phyloP scores from a whole-genome alignment of 2,888 invertebrate genomes.

The Anthophora plumipes region DNA sequence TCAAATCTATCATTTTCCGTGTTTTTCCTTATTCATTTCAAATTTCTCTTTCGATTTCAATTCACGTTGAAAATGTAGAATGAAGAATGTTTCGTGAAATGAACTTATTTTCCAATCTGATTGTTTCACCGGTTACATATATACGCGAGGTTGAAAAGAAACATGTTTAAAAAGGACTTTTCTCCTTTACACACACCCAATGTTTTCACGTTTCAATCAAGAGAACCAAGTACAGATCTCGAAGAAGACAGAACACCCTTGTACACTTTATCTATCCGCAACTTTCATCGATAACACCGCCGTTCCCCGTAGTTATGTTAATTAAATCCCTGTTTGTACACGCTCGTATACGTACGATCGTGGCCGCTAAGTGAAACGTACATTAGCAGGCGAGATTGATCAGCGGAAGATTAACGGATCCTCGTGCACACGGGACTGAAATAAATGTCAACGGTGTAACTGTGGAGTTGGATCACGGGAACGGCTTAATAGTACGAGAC shows the following conservation, averaged over 20 bases:
- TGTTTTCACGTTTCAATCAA: no score
- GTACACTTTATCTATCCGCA: background rate
- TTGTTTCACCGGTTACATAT: no score
- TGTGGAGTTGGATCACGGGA: constrained; percentile 8
- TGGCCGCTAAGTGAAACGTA: background rate
- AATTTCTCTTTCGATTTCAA: no score
- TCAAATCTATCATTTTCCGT: no score
- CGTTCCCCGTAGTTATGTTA: background rate
- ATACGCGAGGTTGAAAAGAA: no score
- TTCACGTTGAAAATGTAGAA: no score
- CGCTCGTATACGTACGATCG: background rate
- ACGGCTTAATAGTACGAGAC: constrained; percentile 23
- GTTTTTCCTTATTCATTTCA: no score
- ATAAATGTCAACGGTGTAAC: constrained; percentile 43
- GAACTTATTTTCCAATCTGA: no score
- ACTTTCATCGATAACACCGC: background rate
- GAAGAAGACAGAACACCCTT: background rate
- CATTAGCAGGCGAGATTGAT: constrained; percentile 13
- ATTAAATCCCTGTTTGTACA: background rate
- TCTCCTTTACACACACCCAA: no score
- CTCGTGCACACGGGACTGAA: constrained; percentile 12
- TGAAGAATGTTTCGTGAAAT: no score
- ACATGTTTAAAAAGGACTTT: no score
- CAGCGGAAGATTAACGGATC: constrained; percentile 26
- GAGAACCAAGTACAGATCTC: no score